These are phyloP conservation scores for Cuculus canorus DNA, from an alignment of 2,797 vertebrate genomes.

Conservation along the genomic window DNA sequence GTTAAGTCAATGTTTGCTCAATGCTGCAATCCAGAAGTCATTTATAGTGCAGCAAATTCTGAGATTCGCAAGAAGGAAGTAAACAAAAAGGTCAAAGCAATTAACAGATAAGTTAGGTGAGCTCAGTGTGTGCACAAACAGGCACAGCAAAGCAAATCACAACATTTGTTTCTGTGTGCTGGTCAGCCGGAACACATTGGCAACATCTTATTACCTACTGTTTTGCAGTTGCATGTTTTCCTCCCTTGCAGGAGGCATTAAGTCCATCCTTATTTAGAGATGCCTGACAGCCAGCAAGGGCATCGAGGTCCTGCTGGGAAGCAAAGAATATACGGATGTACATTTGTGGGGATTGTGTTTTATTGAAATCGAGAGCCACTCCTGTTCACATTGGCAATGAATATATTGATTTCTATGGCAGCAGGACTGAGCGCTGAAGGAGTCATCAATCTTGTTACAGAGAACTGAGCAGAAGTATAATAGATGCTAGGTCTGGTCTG, in stretches of 20 bases:
- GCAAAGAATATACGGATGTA: not conserved
- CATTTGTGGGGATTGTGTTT: not conserved
- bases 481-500: not conserved
- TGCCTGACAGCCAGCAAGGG: not conserved
- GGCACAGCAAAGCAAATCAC: not conserved
- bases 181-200: not conserved
- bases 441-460: conserved; percentile 34
- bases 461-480: conserved; percentile 16
- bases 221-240: not conserved
- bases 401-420: not conserved
- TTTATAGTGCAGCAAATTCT: conserved; percentile 28
- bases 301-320: not conserved
- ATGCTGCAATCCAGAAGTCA: conserved; percentile 36
- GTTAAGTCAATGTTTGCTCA: conserved; percentile 77
- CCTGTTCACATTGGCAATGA: not conserved
- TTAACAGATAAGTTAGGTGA: conserved; percentile 56
- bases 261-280: not conserved
- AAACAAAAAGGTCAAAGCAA: conserved; percentile 77
- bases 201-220: accelerated
- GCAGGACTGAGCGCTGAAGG: not conserved
- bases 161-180: not conserved
- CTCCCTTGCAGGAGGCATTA: not conserved
- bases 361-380: accelerated
- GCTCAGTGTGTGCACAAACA: not conserved
- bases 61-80: conserved; percentile 42